A percentile compares a stretch with the other conserved stretches of the same genome.
Conservation (phyloP, 2,113 vertebrate genomes). For the Notarius lentiginosus region DNA sequence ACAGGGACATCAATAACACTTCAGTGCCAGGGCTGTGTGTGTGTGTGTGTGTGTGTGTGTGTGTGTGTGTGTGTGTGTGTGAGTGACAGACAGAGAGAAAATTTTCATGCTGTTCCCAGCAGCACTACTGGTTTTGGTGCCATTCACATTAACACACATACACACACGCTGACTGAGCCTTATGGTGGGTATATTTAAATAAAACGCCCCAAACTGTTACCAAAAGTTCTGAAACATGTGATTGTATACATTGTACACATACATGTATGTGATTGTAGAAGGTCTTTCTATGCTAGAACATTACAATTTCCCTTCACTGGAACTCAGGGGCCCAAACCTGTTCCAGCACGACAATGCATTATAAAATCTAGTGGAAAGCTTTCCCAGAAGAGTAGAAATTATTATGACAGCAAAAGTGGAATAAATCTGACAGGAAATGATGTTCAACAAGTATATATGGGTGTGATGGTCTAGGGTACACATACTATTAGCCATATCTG, state of each 20-base stretch:
- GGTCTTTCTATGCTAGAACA: background rate
- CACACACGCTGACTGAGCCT: background rate
- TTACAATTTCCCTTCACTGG: background rate
- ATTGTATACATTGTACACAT: too few relatives aligned
- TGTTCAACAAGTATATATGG: background rate
- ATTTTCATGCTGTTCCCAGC: background rate
- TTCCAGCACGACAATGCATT: background rate
- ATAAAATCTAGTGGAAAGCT: background rate
- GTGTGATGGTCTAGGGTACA: background rate
- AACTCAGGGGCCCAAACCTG: background rate
- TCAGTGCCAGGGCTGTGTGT: slow-evolving; percentile 2
- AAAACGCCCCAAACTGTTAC: background rate
- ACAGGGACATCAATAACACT: slow-evolving; percentile 24
- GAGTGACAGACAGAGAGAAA: too few relatives aligned
- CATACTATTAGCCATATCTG: background rate
- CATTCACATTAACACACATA: background rate
- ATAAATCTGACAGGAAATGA: background rate
- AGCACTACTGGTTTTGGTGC: background rate
- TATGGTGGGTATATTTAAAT: background rate
- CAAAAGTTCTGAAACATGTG: background rate
- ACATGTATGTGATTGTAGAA: background rate
- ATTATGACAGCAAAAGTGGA: background rate
- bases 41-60: slow-evolving; percentile 33
- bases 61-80: slow-evolving; percentile 31
- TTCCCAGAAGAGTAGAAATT: background rate